phyloP scores from a whole-genome alignment of 1,140 invertebrate species.

The Trachymyrmex cornetzi region DNA sequence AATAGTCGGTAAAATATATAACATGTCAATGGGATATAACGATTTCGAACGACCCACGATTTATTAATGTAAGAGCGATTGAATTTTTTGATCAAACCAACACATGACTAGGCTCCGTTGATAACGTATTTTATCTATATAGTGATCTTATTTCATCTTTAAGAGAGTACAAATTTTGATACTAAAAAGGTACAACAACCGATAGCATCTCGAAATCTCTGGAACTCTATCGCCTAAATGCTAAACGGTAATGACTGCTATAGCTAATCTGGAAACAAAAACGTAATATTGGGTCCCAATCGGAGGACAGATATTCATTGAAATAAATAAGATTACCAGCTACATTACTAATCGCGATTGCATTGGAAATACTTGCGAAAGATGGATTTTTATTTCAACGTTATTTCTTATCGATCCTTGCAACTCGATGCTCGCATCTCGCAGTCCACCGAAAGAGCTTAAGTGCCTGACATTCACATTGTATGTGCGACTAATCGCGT shows the following conservation, averaged over 20 bases:
- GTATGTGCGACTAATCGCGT: slow-evolving; percentile 25
- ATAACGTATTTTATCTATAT: neutral
- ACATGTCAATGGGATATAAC: neutral
- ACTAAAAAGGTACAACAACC: neutral
- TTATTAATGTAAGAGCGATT: neutral
- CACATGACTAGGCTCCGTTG: neutral
- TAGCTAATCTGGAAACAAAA: neutral
- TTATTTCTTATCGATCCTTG: slow-evolving; percentile 57
- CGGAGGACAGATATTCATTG: neutral
- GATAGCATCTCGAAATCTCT: neutral
- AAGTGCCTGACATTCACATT: slow-evolving; percentile 56
- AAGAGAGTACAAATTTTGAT: neutral
- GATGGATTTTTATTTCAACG: neutral
- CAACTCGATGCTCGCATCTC: slow-evolving; percentile 22
- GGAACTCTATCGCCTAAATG: neutral
- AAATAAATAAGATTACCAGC: neutral
- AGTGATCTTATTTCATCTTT: neutral
- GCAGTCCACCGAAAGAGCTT: slow-evolving; percentile 7
- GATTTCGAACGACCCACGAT: neutral
- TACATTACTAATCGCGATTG: neutral
- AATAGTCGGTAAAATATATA: neutral
- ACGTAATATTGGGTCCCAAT: neutral
- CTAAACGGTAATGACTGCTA: neutral
- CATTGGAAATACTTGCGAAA: neutral
- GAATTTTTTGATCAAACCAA: neutral